Evolutionary conservation across 2,888 invertebrate genomes (phyloP), one percentile per base, ranked within the genome.

Genomic region (Caenorhabditis sinica): DNA sequence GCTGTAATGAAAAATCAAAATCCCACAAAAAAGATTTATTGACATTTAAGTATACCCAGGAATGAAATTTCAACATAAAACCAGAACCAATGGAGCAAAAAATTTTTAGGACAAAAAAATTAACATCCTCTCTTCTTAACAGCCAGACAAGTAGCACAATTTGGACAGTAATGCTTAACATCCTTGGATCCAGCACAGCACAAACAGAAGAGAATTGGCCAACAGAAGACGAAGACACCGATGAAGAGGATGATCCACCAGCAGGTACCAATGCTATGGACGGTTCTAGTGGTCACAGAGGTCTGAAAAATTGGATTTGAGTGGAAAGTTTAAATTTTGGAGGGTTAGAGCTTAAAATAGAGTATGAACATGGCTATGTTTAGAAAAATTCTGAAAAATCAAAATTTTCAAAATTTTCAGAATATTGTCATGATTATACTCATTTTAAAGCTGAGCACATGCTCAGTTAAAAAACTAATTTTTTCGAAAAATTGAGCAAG

Each of bases 221-320:
- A 81, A 53, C 81, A 81, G 23, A 66, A 40, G 9, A 73, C 40
- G 33, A 81, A 81, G 33, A 45, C 25, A 1, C 81, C 81, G 25
- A 81, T 43, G 73, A 66, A 58, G 23, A 49, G 61, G 30, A 79
- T 83, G 23, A 68, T 51, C 83, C 83, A 83, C 83, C 83, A 83
- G 56, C 83, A 79, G 0, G 63, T 63, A 8, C 83, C 83, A 4
- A 53, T 68, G 9, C 25, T 28, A 17, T 79, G 45, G 3, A 40
- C 58, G 3, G 63, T 63, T 20, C 83, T 40, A 1, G 83, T 81
- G 5, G 81, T 73, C 2, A 81, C 73, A 20, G 73, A 40, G 15
- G 73, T 73, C 81, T 81, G 73, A 23, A 73, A 40, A 45, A 8
- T 45, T 28, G n/a, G 20, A 58, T 25, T 4, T 28, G 17, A 13